Evolutionary conservation across 1,140 invertebrate species (phyloP).

Genomic region (Melitaea cinxia): DNA sequence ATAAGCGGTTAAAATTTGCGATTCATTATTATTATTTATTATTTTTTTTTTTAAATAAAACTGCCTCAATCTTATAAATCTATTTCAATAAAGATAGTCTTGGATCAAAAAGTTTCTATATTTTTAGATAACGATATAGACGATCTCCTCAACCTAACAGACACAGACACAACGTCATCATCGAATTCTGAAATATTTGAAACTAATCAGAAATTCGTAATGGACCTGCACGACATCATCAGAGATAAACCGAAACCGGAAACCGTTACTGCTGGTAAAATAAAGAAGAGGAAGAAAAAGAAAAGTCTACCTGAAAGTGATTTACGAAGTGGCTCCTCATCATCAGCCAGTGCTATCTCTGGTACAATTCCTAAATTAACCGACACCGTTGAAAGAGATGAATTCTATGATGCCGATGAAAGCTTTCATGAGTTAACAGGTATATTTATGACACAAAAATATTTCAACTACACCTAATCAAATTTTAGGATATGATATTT

Average conservation of each 20-base stretch:
- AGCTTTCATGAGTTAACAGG: slow-evolving; percentile 56
- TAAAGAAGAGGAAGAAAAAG: slow-evolving; percentile 44
- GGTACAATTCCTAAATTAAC: slow-evolving; percentile 32
- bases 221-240: slow-evolving; percentile 54
- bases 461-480: no score
- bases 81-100: no score
- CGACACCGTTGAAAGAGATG: slow-evolving; percentile 48
- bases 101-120: no score
- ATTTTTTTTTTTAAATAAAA: no score
- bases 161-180: slow-evolving; percentile 44
- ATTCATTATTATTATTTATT: no score
- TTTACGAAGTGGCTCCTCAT: slow-evolving; percentile 25
- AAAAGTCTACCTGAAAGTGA: slow-evolving; percentile 15
- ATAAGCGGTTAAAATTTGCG: no score
- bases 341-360: slow-evolving; percentile 41
- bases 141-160: slow-evolving; percentile 36
- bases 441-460: slow-evolving; percentile 10
- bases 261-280: slow-evolving; percentile 30
- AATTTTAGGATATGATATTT: no score
- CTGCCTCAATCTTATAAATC: no score
- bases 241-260: slow-evolving; percentile 43
- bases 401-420: slow-evolving; percentile 64
- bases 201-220: slow-evolving; percentile 37
- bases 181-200: slow-evolving; percentile 42
- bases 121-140: slow-evolving; percentile 34